Percentiles rank a stretch among this genome's conserved stretches.
Evolutionary conservation across 2,888 invertebrate species (phyloP).

Genomic region (Lordiphosa fenestrarum): DNA sequence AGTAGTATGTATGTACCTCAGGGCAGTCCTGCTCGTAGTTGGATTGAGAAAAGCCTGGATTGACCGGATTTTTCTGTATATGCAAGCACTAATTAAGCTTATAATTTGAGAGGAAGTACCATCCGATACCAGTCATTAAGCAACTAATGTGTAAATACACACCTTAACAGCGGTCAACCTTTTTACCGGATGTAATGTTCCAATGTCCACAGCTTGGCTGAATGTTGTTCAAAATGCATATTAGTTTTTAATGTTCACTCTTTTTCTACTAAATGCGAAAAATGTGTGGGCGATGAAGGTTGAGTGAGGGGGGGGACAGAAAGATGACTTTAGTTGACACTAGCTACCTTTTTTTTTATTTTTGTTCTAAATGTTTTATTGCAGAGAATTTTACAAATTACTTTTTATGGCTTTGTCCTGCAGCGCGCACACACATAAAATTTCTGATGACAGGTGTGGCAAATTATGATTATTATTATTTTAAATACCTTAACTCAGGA

Average conservation of each 20-base stretch:
- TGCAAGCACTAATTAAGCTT: too few species aligned
- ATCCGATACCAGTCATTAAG: too few species aligned
- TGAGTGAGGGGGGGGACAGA: background rate
- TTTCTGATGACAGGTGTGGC: slow-evolving; percentile 54
- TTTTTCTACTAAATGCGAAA: slow-evolving; percentile 53
- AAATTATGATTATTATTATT: slow-evolving; percentile 70
- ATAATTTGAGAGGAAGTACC: too few species aligned
- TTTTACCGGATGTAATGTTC: too few species aligned
- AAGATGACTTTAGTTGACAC: slow-evolving; percentile 36
- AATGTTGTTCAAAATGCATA: too few species aligned
- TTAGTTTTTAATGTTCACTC: slow-evolving; percentile 35
- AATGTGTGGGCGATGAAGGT: slow-evolving; percentile 27
- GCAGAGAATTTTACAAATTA: slow-evolving; percentile 55
- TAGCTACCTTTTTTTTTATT: slow-evolving; percentile 29
- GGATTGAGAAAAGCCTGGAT: too few species aligned
- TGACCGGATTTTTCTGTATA: too few species aligned
- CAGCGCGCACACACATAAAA: slow-evolving; percentile 30
- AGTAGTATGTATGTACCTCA: too few species aligned
- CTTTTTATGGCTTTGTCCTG: slow-evolving; percentile 51
- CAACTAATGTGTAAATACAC: too few species aligned
- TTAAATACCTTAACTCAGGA: slow-evolving; percentile 39
- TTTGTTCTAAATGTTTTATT: slow-evolving; percentile 60
- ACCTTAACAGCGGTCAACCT: too few species aligned
- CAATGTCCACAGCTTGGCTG: too few species aligned
- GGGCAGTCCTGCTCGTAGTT: too few species aligned